These are phyloP conservation scores for Mechanitis mazaeus DNA, from an alignment of 2,888 invertebrate species.

Conservation along the genomic window DNA sequence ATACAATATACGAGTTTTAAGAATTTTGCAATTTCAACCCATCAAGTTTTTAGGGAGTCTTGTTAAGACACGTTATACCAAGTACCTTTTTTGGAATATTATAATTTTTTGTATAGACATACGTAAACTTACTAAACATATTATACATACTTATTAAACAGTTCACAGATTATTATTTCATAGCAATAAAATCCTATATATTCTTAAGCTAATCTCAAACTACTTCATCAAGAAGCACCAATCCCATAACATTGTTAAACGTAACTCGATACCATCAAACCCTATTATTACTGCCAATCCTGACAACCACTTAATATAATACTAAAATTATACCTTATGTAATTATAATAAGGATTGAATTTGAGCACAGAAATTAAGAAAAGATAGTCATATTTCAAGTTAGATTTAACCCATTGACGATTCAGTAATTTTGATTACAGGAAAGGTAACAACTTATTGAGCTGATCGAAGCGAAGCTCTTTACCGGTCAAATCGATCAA, in stretches of 20 bases:
- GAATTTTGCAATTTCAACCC: no score
- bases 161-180: no score
- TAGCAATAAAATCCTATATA: no score
- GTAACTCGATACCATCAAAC: conserved; percentile 38
- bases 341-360: conserved; percentile 11
- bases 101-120: no score
- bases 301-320: conserved; percentile 17
- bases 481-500: no score
- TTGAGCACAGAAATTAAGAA: conserved; percentile 18
- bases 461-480: no score
- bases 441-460: neutral
- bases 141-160: no score
- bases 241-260: conserved; percentile 19
- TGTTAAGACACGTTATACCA: no score
- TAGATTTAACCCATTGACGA: conserved; percentile 35
- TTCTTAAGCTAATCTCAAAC: neutral
- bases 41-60: no score
- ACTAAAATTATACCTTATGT: conserved; percentile 13
- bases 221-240: conserved; percentile 13
- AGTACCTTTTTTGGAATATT: no score
- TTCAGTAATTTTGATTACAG: neutral
- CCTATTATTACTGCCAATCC: conserved; percentile 57
- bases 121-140: no score
- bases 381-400: conserved; percentile 48
- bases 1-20: no score